phyloP scores from a whole-genome alignment of 2,888 invertebrate genomes.

The Atrina japonica region DNA sequence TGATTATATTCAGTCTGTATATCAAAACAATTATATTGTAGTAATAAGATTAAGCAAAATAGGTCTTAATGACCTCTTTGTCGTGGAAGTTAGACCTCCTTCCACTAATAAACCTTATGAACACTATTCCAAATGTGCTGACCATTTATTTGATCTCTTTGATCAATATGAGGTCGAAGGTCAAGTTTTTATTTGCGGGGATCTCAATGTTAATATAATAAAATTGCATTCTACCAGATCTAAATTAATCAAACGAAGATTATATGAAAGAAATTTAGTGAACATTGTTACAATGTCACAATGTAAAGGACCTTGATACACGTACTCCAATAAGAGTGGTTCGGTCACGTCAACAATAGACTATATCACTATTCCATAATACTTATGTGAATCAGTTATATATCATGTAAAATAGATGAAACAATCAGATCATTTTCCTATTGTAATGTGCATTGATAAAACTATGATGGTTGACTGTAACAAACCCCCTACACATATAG shows the following conservation, averaged over 20 bases:
- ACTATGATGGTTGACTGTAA: not conserved
- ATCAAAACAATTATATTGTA: too few relatives aligned
- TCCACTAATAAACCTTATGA: not conserved
- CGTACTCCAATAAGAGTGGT: not conserved
- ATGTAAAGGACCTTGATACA: not conserved
- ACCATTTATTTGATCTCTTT: too few relatives aligned
- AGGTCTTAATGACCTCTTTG: too few relatives aligned
- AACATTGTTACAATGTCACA: not conserved
- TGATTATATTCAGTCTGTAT: too few relatives aligned
- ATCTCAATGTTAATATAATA: too few relatives aligned
- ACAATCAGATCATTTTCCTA: conserved; percentile 8
- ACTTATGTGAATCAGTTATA: not conserved
- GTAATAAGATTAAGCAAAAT: too few relatives aligned
- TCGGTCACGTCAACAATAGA: conserved; percentile 6
- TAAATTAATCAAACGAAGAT: too few relatives aligned
- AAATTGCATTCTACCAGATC: too few relatives aligned
- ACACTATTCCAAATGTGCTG: not conserved
- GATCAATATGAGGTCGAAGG: too few relatives aligned
- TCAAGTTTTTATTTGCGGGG: too few relatives aligned
- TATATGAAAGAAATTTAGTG: not conserved
- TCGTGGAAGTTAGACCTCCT: not conserved
- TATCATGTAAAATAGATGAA: not conserved
- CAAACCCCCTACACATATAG: not conserved
- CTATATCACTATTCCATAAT: conserved; percentile 13
- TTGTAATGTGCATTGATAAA: not conserved